These are phyloP conservation scores for Riparia riparia DNA, from an alignment of 2,113 vertebrate genomes.

Conservation along the genomic window DNA sequence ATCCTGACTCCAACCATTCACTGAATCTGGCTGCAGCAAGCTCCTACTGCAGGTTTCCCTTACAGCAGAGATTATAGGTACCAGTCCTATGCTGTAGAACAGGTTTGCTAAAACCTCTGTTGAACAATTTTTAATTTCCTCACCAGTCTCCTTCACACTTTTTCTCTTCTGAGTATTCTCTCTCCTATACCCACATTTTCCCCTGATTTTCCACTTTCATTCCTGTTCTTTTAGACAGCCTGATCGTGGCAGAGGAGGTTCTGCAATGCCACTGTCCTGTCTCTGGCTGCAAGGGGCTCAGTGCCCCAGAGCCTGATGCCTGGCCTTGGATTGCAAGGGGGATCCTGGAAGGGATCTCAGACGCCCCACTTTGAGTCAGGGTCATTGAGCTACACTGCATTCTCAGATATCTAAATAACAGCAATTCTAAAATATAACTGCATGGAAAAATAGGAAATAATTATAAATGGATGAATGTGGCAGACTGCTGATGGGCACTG, in stretches of 20 bases:
- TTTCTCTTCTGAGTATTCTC: background rate
- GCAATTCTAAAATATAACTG: background rate
- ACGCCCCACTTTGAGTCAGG: background rate
- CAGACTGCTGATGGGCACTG: conserved; percentile 43
- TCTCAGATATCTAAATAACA: background rate
- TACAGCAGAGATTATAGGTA: background rate
- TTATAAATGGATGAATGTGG: background rate
- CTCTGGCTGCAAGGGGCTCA: background rate
- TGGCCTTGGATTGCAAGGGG: background rate
- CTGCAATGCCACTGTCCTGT: background rate
- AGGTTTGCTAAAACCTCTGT: background rate
- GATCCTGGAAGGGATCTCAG: background rate
- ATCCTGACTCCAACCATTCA: background rate
- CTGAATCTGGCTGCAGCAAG: background rate
- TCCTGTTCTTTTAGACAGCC: background rate
- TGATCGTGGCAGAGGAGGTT: background rate
- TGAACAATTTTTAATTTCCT: background rate
- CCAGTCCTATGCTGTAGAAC: background rate
- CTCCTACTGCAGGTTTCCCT: background rate
- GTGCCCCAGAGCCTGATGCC: background rate
- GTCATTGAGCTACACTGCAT: background rate
- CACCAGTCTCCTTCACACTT: background rate
- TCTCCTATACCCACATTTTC: background rate
- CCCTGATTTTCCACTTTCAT: background rate
- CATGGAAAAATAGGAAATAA: background rate